Evolutionary conservation across 2,888 invertebrate genomes (phyloP).

Genomic region (Apamea monoglypha): DNA sequence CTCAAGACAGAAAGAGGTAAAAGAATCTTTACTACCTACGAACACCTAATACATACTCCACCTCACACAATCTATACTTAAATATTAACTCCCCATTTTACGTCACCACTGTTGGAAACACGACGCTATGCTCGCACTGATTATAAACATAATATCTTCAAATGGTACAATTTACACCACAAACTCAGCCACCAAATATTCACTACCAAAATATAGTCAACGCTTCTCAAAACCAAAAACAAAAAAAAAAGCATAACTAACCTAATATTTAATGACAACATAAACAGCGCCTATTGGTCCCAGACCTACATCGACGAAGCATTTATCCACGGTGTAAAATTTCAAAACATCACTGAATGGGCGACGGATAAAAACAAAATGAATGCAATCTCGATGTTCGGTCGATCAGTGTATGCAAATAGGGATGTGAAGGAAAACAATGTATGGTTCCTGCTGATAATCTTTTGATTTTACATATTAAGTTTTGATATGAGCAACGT

Average conservation of each 20-base stretch:
- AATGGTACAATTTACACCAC: background rate
- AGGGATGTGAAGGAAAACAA: conserved; percentile 79
- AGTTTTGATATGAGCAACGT: conserved; percentile 65
- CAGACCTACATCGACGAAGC: conserved; percentile 77
- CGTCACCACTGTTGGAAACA: background rate
- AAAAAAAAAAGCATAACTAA: conserved; percentile 52
- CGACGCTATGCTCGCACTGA: background rate
- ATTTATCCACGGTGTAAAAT: conserved; percentile 82
- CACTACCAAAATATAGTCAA: conserved; percentile 42
- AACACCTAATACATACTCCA: too few relatives aligned
- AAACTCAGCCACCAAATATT: conserved; percentile 9
- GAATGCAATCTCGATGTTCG: conserved; percentile 73
- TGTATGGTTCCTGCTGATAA: conserved; percentile 85
- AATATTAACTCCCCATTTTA: background rate
- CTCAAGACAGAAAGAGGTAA: background rate
- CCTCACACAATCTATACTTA: background rate
- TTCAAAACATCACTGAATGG: conserved; percentile 78
- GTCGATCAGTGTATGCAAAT: conserved; percentile 86
- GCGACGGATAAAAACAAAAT: conserved; percentile 70
- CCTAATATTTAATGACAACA: conserved; percentile 54
- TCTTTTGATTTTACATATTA: conserved; percentile 75
- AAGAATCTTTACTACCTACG: background rate
- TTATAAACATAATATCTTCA: background rate
- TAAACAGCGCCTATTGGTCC: conserved; percentile 55
- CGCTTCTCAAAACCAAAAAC: conserved; percentile 17